These are phyloP conservation scores for Holotrichia oblita DNA, from an alignment of 1,140 invertebrate species.

Conservation along the genomic window DNA sequence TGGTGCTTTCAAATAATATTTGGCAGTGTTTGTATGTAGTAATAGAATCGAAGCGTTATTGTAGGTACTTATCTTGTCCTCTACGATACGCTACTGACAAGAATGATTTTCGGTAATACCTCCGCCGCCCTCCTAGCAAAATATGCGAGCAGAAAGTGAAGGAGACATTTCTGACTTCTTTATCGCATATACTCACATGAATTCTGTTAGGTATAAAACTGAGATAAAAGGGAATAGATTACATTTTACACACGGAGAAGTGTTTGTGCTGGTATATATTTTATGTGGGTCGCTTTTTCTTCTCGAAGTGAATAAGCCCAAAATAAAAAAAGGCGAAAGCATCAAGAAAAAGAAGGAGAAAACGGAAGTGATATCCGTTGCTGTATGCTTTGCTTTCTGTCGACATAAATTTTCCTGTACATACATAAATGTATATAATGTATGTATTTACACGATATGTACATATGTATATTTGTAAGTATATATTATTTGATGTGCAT, in stretches of 20 bases:
- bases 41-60: too few relatives aligned
- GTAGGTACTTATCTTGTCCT: neutral
- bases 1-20: too few relatives aligned
- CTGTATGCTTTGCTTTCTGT: constrained; percentile 19
- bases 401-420: neutral
- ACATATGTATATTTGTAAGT: neutral
- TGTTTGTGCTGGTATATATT: constrained; percentile 31
- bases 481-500: neutral
- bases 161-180: constrained; percentile 33
- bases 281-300: constrained; percentile 34
- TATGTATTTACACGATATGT: neutral
- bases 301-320: constrained; percentile 26
- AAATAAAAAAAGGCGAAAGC: neutral
- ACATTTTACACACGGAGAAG: constrained; percentile 27
- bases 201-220: constrained; percentile 36
- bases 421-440: neutral
- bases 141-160: constrained; percentile 27
- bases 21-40: too few relatives aligned
- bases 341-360: neutral
- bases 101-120: neutral
- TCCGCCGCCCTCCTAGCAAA: neutral
- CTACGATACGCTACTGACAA: neutral
- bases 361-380: constrained; percentile 21
- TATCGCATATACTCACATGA: constrained; percentile 31
- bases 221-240: constrained; percentile 35